Evolutionary conservation across 2,888 invertebrate genomes (phyloP), one percentile per base, ranked within the genome.

Genomic region (Drosophila lacicola): DNA sequence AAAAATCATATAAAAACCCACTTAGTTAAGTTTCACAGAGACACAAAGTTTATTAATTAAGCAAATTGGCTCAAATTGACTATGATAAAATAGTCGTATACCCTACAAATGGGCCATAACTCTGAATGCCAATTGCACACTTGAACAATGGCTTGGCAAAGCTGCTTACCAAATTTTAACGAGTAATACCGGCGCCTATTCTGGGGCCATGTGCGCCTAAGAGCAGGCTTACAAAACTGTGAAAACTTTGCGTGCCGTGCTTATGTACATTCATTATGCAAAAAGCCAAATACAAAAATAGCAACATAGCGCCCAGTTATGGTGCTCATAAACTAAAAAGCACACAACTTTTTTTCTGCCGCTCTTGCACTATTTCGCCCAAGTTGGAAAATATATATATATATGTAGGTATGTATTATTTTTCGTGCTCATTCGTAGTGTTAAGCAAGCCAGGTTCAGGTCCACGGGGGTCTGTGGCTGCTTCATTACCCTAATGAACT

Each of bases 401-500:
- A 21, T 21, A 21, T 5, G 21, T 21, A 21, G 4, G 8, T 29
- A 29, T 29, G 29, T 29, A 36, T 36, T 36, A 36, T 36, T 57
- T 62, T 54, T 46, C 44, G 44, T 55, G 47, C 36, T 60, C 39
- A 44, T 17, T 34, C 19, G 54, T 42, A 41, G 62, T 56, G 55
- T 57, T 57, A 57, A 51, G 42, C 14, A 13, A 46, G 61, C 36
- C 33, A 33, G 13, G 19, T 47, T 13, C 45, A 53, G 71, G 56
- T 55, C 61, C 44, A 44, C 13, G 46, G 56, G 53, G 61, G 46
- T 46, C 39, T 72, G 74, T 71, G 87, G 84, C 84, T 87, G 87
- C 87, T 85, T 85, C 85, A 85, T 85, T 85, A 85, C 89, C 85
- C 88, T 85, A 85, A 85, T 85, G 85, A 85, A 85, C 85, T 88